Conservation (phyloP, 2,888 invertebrate species). For the Steromphala cineraria region DNA sequence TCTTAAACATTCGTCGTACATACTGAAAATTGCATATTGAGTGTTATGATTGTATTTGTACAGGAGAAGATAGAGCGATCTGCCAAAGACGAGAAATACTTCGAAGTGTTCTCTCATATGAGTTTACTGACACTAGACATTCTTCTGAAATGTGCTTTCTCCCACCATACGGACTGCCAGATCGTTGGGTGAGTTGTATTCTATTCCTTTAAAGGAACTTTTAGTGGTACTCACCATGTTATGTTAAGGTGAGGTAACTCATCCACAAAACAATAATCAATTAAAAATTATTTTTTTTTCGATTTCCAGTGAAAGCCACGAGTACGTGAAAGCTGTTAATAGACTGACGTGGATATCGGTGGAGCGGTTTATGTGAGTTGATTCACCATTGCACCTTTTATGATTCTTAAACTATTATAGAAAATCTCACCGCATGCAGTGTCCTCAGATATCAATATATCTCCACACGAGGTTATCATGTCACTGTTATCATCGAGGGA, state of each 20-base stretch:
- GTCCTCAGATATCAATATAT: too few species aligned
- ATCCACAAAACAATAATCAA: too few species aligned
- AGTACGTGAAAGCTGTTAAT: slow-evolving; percentile 58
- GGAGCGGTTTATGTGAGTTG: slow-evolving; percentile 47
- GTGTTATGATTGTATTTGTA: neutral
- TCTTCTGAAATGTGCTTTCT: slow-evolving; percentile 65
- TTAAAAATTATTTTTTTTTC: too few species aligned
- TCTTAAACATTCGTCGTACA: too few species aligned
- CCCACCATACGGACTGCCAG: slow-evolving; percentile 60
- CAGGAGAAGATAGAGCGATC: slow-evolving; percentile 48
- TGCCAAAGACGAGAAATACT: slow-evolving; percentile 41
- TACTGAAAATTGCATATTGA: too few species aligned
- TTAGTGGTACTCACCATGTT: too few species aligned
- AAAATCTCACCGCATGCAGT: too few species aligned
- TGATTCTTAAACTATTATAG: too few species aligned
- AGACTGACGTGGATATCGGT: slow-evolving; percentile 45
- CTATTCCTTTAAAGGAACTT: neutral
- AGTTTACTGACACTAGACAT: slow-evolving; percentile 62
- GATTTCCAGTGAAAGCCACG: slow-evolving; percentile 44
- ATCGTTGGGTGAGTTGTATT: slow-evolving; percentile 41
- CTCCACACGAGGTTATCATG: too few species aligned
- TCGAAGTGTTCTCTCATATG: slow-evolving; percentile 53
- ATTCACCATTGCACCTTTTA: too few species aligned
- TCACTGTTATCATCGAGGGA: too few species aligned
- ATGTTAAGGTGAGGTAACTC: too few species aligned